Base-by-base conservation (phyloP, 2,888 invertebrate species). In the Pammene aurita region DNA sequence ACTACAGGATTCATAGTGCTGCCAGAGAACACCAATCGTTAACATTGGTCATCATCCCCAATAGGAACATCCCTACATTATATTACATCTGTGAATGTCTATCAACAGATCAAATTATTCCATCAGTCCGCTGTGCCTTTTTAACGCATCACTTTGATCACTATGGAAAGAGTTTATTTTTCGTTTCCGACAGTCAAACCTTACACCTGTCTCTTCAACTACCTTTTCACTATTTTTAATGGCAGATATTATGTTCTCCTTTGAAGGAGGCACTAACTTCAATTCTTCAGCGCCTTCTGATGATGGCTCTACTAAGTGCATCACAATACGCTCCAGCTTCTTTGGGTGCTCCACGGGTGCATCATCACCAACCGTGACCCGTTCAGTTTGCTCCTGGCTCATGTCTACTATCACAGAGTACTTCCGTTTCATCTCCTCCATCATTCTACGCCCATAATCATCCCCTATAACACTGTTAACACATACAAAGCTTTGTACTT, bases 401-500 rank as follows among this genome's bases (percentile, higher is more conserved):
- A 92, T 88, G 76, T 94, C 93, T 13, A 94, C 93, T 70, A 95
- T 94, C 0, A 96, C 95, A 9, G 96, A 96, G 89, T 95, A 97
- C 82, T 95, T 94, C 72, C 93, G 93, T 82, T 96, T 97, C 97
- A 97, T 97, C 75, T 97, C 95, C 61, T 94, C 93, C 73, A 96
- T 95, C 79, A 96, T 94, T 70, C 93, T 90, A 71, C 93, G 90
- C 11, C 97, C 97, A 86, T 96, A 96, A 79, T 97, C 96, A 72
- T 95, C 95, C 70, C 95, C 94, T 72, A 95, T 94, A 66, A 96
- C 92, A 70, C 96, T 96, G 83, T 98, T 98, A 67, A 97, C 94
- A 86, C 97, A 98, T 48, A 97, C 95, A 87, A 98, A 97, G 72
- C 97, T 97, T 80, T 96, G 96, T 35, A 97, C 96, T 67, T 94